A percentile compares a stretch with the other conserved stretches of the same genome.
phyloP scores from a whole-genome alignment of 2,888 invertebrate species.

The Agriopis aurantiaria region DNA sequence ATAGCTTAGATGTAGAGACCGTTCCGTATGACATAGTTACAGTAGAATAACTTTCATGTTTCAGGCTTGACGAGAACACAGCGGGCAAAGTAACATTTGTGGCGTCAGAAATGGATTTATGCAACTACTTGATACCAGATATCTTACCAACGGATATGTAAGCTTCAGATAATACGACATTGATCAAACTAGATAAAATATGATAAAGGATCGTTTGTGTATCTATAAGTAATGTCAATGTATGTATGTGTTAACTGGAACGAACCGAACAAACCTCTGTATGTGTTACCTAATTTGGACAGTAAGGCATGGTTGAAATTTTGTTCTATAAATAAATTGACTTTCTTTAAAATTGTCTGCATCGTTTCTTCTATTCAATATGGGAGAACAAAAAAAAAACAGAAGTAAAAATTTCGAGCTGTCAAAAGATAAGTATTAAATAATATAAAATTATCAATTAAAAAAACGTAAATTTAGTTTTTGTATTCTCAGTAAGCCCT shows the following conservation, averaged over 20 bases:
- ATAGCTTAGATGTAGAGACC: too few species aligned
- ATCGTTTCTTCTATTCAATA: too few species aligned
- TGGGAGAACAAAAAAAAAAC: too few species aligned
- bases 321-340: background rate
- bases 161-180: slow-evolving; percentile 46
- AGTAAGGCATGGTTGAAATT: background rate
- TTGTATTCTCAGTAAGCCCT: too few species aligned
- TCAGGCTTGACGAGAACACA: slow-evolving; percentile 92
- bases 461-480: too few species aligned
- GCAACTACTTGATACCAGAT: slow-evolving; percentile 92
- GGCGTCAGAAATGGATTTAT: slow-evolving; percentile 89
- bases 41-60: slow-evolving; percentile 40
- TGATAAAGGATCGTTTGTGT: slow-evolving; percentile 31
- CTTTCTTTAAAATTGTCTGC: too few species aligned
- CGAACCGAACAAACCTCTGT: slow-evolving; percentile 3
- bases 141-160: slow-evolving; percentile 90
- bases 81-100: slow-evolving; percentile 92
- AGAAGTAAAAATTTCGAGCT: too few species aligned
- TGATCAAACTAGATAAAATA: slow-evolving; percentile 42
- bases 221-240: slow-evolving; percentile 28
- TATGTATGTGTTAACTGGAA: slow-evolving; percentile 20
- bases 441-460: too few species aligned
- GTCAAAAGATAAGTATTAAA: too few species aligned
- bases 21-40: background rate
- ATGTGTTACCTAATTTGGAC: background rate